Conservation (phyloP, 2,113 vertebrate genomes). For the Chroicocephalus ridibundus region DNA sequence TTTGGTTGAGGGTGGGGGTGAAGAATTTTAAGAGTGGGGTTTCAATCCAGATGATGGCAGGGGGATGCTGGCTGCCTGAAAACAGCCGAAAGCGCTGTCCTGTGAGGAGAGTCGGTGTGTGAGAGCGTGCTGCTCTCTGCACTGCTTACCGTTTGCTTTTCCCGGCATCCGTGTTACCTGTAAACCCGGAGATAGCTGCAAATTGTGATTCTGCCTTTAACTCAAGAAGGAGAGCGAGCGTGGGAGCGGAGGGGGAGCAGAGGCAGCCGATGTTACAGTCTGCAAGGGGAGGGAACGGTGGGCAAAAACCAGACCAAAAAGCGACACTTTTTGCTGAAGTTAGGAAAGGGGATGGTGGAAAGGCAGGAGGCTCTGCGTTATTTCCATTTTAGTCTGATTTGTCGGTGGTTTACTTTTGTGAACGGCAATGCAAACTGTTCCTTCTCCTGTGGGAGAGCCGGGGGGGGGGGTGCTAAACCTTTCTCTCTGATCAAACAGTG, state of each 20-base stretch:
- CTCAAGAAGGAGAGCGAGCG: not conserved
- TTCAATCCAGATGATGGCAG: fast-evolving
- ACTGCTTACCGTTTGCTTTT: fast-evolving
- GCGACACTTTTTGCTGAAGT: not conserved
- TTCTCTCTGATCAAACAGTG: not conserved
- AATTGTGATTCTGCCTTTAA: not conserved
- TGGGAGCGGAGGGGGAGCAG: not conserved
- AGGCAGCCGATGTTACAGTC: fast-evolving
- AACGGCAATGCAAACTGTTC: not conserved
- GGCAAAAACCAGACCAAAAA: not conserved
- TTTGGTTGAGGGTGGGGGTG: fast-evolving
- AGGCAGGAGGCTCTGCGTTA: fast-evolving
- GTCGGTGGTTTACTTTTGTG: not conserved
- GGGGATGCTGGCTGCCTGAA: not conserved
- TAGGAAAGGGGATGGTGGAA: not conserved
- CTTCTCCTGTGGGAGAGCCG: not conserved
- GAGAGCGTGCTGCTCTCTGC: not conserved
- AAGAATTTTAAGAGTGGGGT: not conserved
- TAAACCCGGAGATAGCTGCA: too few species aligned
- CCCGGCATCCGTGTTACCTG: too few species aligned
- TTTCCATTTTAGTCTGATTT: not conserved
- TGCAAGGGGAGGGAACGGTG: not conserved
- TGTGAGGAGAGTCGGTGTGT: fast-evolving
- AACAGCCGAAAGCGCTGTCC: too few species aligned
- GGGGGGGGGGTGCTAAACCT: not conserved